Conservation (phyloP, 2,888 invertebrate genomes). For the Pantelozetes paolii region DNA sequence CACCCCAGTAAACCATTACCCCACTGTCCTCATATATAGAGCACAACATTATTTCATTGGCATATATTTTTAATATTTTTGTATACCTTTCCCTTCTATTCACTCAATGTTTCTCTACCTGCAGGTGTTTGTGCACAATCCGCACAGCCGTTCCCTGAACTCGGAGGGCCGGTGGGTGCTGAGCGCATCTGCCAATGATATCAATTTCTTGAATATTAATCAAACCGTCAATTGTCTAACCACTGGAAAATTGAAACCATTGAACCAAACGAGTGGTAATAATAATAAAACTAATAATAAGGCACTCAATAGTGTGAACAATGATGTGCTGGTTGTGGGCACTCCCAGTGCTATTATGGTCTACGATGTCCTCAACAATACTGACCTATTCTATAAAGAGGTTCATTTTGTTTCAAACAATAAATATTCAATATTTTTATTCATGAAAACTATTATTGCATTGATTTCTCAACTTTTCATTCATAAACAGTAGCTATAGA, state of each 20-base stretch:
- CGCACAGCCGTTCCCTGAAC: conserved; percentile 63
- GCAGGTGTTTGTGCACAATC: conserved; percentile 77
- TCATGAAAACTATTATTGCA: no score
- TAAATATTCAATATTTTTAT: no score
- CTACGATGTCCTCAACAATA: conserved; percentile 85
- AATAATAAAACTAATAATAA: neutral
- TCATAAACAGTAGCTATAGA: neutral
- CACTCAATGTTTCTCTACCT: conserved; percentile 62
- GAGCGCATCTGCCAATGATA: conserved; percentile 56
- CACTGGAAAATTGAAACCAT: conserved; percentile 59
- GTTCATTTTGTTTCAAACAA: no score
- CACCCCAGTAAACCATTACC: no score
- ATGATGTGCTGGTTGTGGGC: conserved; percentile 75
- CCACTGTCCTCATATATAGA: no score
- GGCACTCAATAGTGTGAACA: conserved; percentile 38
- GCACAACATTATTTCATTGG: no score
- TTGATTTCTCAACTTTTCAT: conserved; percentile 25
- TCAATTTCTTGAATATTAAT: conserved; percentile 68
- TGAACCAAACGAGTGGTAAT: neutral
- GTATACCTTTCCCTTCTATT: conserved; percentile 69
- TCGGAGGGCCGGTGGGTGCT: conserved; percentile 56
- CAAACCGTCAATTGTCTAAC: conserved; percentile 71
- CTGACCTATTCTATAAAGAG: conserved; percentile 85
- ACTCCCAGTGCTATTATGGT: conserved; percentile 69
- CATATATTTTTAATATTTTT: no score